Percentiles rank a stretch among this genome's conserved stretches.
Evolutionary conservation across 2,797 vertebrate species (phyloP).

Genomic region (Danio aesculapii): DNA sequence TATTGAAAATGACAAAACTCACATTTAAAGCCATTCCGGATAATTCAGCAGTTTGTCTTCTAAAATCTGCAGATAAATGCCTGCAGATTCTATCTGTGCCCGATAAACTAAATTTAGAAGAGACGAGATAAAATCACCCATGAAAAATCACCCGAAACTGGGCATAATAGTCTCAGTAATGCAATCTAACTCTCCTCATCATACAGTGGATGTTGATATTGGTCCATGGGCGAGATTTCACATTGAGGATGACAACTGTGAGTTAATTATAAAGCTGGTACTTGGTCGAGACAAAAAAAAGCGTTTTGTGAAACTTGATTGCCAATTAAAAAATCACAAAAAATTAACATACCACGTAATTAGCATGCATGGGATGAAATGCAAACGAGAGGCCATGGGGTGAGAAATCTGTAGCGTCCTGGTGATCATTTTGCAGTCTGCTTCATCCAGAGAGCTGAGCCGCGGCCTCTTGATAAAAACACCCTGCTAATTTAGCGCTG

Average conservation of each 20-base stretch:
- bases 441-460: slow-evolving; percentile 45
- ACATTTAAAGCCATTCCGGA: slow-evolving; percentile 12
- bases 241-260: slow-evolving; percentile 42
- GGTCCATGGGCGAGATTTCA: slow-evolving; percentile 53
- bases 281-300: slow-evolving; percentile 51
- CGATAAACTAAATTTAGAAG: slow-evolving; percentile 14
- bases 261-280: slow-evolving; percentile 62
- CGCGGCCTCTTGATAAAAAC: slow-evolving; percentile 53
- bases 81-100: neutral
- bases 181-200: slow-evolving; percentile 14
- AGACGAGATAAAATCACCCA: slow-evolving; percentile 8
- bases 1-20: neutral
- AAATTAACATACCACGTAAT: slow-evolving; percentile 55
- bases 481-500: slow-evolving; percentile 58
- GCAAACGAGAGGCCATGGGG: slow-evolving; percentile 59
- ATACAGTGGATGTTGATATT: slow-evolving; percentile 49
- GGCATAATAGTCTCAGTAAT: neutral
- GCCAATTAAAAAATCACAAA: slow-evolving; percentile 60
- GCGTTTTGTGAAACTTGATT: slow-evolving; percentile 58
- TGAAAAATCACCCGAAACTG: slow-evolving; percentile 20
- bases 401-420: slow-evolving; percentile 55
- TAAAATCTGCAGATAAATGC: slow-evolving; percentile 3
- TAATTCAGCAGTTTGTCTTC: neutral
- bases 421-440: slow-evolving; percentile 54
- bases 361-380: slow-evolving; percentile 60